Percentiles rank a stretch among this genome's conserved stretches.
Evolutionary conservation across 2,888 invertebrate species (phyloP).

Genomic region (Lysandra coridon): DNA sequence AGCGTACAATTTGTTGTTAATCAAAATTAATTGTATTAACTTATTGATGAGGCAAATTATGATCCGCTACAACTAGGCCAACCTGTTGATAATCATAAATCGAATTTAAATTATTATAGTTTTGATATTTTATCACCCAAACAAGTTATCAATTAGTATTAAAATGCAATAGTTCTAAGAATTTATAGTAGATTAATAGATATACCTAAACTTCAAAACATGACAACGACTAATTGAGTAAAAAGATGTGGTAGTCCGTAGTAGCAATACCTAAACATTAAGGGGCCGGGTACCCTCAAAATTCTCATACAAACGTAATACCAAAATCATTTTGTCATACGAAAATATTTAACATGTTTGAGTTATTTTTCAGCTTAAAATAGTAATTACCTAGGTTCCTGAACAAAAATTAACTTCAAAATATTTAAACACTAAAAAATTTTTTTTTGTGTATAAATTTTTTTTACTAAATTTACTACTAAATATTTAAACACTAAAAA

Average conservation of each 20-base stretch:
- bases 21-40: conserved; percentile 1
- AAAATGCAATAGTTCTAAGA: background rate
- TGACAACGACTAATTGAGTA: background rate
- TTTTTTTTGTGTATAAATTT: too few species aligned
- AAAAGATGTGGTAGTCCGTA: background rate
- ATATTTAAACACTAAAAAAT: too few species aligned
- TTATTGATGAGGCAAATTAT: background rate
- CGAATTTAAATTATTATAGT: background rate
- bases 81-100: background rate
- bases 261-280: background rate
- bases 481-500: too few species aligned
- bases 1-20: background rate
- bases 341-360: too few species aligned
- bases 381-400: too few species aligned
- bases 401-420: too few species aligned
- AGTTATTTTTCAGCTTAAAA: too few species aligned
- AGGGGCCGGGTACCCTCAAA: too few species aligned
- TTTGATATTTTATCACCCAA: background rate
- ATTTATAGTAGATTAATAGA: too few species aligned
- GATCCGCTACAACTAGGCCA: background rate
- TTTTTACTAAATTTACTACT: too few species aligned
- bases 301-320: too few species aligned
- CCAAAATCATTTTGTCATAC: too few species aligned
- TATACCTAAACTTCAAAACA: background rate
- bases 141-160: conserved; percentile 3